Evolutionary conservation across 2,797 vertebrate species (phyloP).

Genomic region (Clarias pachynema): DNA sequence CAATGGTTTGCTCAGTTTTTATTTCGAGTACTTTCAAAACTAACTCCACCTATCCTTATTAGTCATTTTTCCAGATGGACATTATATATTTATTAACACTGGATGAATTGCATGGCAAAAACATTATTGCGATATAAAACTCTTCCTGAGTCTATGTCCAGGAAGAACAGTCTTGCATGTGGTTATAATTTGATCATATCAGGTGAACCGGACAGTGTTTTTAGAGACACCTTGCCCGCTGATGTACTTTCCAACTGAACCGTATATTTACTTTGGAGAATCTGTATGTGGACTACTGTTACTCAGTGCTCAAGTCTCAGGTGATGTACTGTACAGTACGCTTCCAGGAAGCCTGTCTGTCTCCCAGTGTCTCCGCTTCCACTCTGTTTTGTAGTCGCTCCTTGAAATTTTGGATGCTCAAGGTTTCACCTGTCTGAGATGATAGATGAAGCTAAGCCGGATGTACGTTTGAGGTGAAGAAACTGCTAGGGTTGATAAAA

Average conservation of each 20-base stretch:
- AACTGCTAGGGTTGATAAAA: background rate
- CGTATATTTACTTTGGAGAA: constrained; percentile 13
- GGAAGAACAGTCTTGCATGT: background rate
- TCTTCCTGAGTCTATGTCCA: background rate
- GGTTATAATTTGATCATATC: constrained; percentile 4
- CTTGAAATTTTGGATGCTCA: background rate
- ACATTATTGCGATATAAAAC: background rate
- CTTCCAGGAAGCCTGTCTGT: background rate
- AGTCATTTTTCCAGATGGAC: background rate
- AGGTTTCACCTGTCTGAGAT: background rate
- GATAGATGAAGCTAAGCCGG: background rate
- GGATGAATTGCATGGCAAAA: background rate
- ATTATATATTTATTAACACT: background rate
- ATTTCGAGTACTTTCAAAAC: background rate
- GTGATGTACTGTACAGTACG: background rate
- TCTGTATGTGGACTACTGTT: background rate
- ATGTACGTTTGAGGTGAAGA: background rate
- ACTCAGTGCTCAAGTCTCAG: background rate
- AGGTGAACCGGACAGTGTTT: constrained; percentile 12
- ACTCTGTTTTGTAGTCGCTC: background rate
- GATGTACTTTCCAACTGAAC: constrained; percentile 11
- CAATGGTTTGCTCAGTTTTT: background rate
- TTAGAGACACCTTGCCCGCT: background rate
- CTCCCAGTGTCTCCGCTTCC: background rate
- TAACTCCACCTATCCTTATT: background rate